These are phyloP conservation scores for Chiridota heheva DNA, from an alignment of 35 echinoderm and acorn worm species.

Conservation along the genomic window DNA sequence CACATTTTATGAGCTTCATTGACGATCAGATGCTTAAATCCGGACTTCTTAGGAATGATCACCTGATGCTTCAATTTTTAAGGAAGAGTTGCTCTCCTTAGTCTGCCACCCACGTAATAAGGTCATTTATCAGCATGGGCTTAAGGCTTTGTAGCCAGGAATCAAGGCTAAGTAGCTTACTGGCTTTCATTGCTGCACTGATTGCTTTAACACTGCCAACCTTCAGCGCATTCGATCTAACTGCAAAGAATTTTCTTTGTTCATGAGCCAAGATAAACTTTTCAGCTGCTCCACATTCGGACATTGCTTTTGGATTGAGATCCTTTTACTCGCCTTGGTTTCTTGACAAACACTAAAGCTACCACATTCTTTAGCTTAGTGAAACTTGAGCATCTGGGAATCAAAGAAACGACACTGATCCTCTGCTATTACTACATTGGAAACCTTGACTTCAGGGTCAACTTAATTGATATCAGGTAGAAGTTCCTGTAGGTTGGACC, in stretches of 20 bases:
- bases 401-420: slow-evolving; percentile 16
- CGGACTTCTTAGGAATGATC: slow-evolving; percentile 46
- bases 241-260: slow-evolving; percentile 8
- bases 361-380: slow-evolving; percentile 19
- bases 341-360: slow-evolving; percentile 14
- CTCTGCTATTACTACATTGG: background rate
- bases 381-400: background rate
- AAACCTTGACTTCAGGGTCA: slow-evolving; percentile 10
- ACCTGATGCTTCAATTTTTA: slow-evolving; percentile 55
- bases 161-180: slow-evolving; percentile 44
- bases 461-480: background rate
- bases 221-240: slow-evolving; percentile 11
- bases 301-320: background rate
- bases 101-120: slow-evolving; percentile 48
- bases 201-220: background rate
- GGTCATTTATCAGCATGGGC: slow-evolving; percentile 35
- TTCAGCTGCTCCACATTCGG: slow-evolving; percentile 41
- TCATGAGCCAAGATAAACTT: slow-evolving; percentile 24
- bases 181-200: slow-evolving; percentile 16
- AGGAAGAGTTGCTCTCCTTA: slow-evolving; percentile 42
- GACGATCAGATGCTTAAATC: slow-evolving; percentile 45
- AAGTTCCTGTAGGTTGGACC: background rate
- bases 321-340: background rate
- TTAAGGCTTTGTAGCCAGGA: too few species aligned
- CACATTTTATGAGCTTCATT: slow-evolving; percentile 38